Evolutionary conservation across 2,797 vertebrate species (phyloP), one percentile per base, ranked within the genome.

Genomic region (Microcaecilia unicolor): DNA sequence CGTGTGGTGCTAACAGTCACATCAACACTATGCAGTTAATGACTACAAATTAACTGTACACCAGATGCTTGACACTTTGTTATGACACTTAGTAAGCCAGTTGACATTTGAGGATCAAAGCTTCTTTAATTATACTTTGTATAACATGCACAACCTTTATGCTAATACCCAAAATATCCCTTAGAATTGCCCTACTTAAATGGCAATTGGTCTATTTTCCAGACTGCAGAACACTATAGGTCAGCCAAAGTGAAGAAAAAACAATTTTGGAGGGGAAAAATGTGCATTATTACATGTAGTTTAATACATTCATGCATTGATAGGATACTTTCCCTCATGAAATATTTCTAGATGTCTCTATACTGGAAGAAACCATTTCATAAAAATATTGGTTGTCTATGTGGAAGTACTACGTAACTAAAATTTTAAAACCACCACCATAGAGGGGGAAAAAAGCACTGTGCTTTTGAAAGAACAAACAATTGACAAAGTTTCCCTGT

Each of bases 11-110:
- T 91, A 93, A 89, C 86, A 83, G 84, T 85, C 81, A 91, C 86
- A 89, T 87, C 89, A 88, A 92, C 84, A 87, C 82, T 86, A 87
- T 84, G 83, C 84, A 83, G 84, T 85, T 87, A 91, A 89, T 90
- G 89, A 89, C 81, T 83, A 87, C 76, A 83, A 87, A 92, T 90
- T 87, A 89, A 85, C 77, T 83, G 75, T 86, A 90, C 88, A 93
- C 82, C 79, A 83, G 86, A 88, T 92, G 91, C 87, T 76, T 83
- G 79, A 80, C 78, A 83, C 79, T 80, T 78, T 81, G 77, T 81
- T 80, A 82, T 83, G 78, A 81, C 83, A 84, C 77, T 81, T 81
- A 77, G 78, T 78, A 80, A 81, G 80, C 69, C 74, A 80, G 81
- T 77, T 84, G 77, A 82, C 74, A 79, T 83, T 84, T 81, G 71